Base-by-base conservation (phyloP, 2,113 vertebrate genomes). In the Hyperoodon ampullatus region DNA sequence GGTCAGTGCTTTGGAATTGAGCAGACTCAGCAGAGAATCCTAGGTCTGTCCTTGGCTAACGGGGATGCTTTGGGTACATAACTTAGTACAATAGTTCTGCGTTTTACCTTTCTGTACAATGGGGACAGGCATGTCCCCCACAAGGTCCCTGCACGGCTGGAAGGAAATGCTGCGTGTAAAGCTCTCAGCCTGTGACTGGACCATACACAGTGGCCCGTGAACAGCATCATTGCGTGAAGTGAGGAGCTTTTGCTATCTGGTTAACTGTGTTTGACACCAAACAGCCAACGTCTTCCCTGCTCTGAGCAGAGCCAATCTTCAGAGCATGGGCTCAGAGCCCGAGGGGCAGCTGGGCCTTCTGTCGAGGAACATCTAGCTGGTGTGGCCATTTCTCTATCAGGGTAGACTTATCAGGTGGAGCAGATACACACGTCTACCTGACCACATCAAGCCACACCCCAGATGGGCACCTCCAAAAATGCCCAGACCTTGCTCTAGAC, bases 101-200 rank as follows among this genome's bases (percentile, higher is more conserved):
- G 6, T 33, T 33, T 21, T 11, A 12, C 16, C 9, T 19, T 19
- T 50, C 74, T 50, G 44, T 6, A 23, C 28, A 0, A 0, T 6
- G 44, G 44, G 28, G 74, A 30, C 28, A 50, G 44, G 30, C 5
- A 30, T 0, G 4, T 47, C 42, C 3, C 71, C 71, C 35, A 7
- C 35, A 44, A 72, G 71, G 39, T 26, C 24, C 71, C 42, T 47
- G 24, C 0, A 1, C 0, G 2, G 72, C 10, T 18, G 72, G 15
- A 10, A 75, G 28, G 72, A 47, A 42, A 0, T 18, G 26, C 26
- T 5, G 26, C 9, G 23, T 24, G 60, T 24, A 1, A 61, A 23
- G 23, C 2, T 61, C 60, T 61, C 60, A 23, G 60, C 60, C 6
- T 24, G 72, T 18, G 28, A 30, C 8, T 9, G 26, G 15, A 30